These are phyloP conservation scores for Eolophus roseicapilla DNA, from an alignment of 2,113 vertebrate genomes.

Conservation along the genomic window DNA sequence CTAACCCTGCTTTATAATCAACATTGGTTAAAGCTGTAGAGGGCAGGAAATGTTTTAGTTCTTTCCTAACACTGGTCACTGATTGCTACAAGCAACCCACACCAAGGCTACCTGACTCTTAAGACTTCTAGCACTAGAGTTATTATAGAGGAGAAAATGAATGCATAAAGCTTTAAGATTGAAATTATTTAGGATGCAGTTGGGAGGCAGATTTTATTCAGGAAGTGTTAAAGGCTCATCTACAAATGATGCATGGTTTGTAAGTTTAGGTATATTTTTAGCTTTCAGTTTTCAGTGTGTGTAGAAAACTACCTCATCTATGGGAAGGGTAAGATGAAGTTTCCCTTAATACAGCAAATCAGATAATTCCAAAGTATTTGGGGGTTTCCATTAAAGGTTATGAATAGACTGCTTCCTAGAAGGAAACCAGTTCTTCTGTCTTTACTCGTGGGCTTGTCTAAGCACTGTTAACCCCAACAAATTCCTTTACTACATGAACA, in stretches of 20 bases:
- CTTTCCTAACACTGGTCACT: not conserved
- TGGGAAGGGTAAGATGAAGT: not conserved
- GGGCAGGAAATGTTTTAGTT: not conserved
- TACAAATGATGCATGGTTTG: not conserved
- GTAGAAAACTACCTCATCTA: not conserved
- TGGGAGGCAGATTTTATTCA: not conserved
- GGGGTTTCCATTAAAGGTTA: slow-evolving; percentile 3
- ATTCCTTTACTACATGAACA: not conserved
- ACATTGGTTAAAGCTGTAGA: not conserved
- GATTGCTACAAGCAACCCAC: not conserved
- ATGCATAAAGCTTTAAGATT: not conserved
- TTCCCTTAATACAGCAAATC: not conserved
- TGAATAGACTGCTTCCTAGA: not conserved
- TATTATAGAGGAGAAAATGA: not conserved
- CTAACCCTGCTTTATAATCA: not conserved
- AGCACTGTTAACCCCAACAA: not conserved
- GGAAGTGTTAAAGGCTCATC: not conserved
- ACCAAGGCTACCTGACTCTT: not conserved
- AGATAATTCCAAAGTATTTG: not conserved
- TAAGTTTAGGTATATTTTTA: not conserved
- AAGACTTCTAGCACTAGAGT: accelerated
- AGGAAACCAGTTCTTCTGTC: not conserved
- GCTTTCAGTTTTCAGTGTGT: not conserved
- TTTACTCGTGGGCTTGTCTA: not conserved
- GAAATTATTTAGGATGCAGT: not conserved